Conservation (phyloP, 1,140 invertebrate species). For the Patella vulgata region DNA sequence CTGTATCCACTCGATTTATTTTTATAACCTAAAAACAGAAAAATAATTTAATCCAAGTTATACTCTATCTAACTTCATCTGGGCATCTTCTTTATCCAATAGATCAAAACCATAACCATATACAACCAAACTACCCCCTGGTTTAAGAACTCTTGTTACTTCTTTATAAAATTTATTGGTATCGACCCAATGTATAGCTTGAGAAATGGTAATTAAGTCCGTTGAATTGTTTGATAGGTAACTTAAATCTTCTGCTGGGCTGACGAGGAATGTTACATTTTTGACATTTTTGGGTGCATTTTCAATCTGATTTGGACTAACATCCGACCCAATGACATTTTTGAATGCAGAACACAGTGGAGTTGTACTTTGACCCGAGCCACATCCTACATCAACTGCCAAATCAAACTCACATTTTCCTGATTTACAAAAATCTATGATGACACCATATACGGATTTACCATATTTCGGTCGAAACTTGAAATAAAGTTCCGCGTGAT, state of each 20-base stretch:
- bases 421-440: slow-evolving; percentile 57
- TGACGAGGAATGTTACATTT: slow-evolving; percentile 48
- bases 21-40: no score
- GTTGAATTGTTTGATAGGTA: slow-evolving; percentile 40
- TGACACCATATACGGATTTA: slow-evolving; percentile 44
- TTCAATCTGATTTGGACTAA: slow-evolving; percentile 43
- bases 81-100: slow-evolving; percentile 25
- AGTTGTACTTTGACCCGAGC: slow-evolving; percentile 69
- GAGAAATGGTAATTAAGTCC: slow-evolving; percentile 65
- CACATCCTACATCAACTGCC: slow-evolving; percentile 68
- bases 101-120: slow-evolving; percentile 55
- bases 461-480: slow-evolving; percentile 61
- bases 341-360: slow-evolving; percentile 63
- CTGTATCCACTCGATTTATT: no score
- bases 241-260: slow-evolving; percentile 59
- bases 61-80: no score
- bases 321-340: slow-evolving; percentile 41
- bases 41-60: no score
- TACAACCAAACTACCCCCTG: slow-evolving; percentile 64
- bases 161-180: slow-evolving; percentile 65
- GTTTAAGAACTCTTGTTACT: slow-evolving; percentile 58
- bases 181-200: slow-evolving; percentile 70
- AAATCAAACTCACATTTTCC: slow-evolving; percentile 31
- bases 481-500: slow-evolving; percentile 54
- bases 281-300: slow-evolving; percentile 33